A percentile compares a stretch with the other conserved stretches of the same genome.
Conservation (phyloP, 2,797 vertebrate genomes). For the Hemitrygon akajei region DNA sequence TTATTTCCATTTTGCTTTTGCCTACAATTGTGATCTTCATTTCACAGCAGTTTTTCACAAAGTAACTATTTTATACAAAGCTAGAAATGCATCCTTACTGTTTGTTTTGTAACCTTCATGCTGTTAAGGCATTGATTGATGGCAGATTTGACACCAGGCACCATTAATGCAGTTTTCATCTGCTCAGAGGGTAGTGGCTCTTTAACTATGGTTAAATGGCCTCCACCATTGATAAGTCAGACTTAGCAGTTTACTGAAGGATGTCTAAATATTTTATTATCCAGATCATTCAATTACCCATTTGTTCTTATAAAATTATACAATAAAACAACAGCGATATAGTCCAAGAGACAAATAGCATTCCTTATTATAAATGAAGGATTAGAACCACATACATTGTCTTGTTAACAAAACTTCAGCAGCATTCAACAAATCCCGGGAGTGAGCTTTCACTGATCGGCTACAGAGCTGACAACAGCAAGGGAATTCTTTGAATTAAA, state of each 20-base stretch:
- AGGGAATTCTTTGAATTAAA: neutral
- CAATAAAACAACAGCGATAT: neutral
- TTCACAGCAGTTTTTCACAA: neutral
- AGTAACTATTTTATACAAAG: neutral
- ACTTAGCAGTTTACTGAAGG: neutral
- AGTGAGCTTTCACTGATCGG: neutral
- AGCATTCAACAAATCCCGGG: neutral
- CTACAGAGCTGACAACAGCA: neutral
- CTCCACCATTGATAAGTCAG: neutral
- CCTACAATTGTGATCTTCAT: neutral
- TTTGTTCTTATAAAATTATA: neutral
- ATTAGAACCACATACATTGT: neutral
- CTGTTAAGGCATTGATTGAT: neutral
- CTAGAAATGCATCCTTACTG: neutral
- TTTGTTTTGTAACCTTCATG: neutral
- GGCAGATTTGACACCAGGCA: constrained; percentile 7
- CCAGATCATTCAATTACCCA: neutral
- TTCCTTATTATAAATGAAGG: neutral
- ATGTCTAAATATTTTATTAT: neutral
- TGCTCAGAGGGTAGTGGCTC: neutral
- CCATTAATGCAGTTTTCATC: neutral
- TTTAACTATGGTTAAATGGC: neutral
- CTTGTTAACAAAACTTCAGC: neutral
- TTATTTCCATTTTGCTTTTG: neutral
- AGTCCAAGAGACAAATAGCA: neutral